phyloP scores from a whole-genome alignment of 2,797 vertebrate species.

The Cuniculus paca region DNA sequence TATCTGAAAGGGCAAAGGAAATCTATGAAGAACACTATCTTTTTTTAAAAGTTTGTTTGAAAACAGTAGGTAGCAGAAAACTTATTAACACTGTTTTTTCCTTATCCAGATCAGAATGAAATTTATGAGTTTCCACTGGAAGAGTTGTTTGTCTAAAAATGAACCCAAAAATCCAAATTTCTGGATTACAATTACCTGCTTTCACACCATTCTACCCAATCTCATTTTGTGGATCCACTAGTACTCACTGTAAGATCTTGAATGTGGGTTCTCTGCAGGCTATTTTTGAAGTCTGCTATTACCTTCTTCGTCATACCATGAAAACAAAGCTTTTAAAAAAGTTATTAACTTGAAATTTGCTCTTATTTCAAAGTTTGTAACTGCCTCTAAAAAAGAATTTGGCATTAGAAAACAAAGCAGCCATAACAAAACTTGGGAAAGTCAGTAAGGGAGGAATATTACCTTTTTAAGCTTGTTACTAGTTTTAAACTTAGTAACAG shows the following conservation, averaged over 20 bases:
- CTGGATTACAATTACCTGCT: background rate
- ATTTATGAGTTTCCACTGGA: background rate
- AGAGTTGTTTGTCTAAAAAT: background rate
- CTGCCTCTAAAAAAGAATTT: background rate
- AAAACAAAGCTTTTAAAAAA: background rate
- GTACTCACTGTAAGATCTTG: background rate
- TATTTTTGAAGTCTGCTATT: background rate
- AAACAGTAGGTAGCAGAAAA: background rate
- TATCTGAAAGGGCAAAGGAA: background rate
- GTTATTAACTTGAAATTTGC: background rate
- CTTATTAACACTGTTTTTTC: background rate
- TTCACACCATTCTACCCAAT: background rate
- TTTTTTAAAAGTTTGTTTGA: background rate
- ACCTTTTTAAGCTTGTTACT: background rate
- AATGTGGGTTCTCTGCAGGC: background rate
- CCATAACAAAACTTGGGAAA: background rate
- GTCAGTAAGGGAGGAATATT: background rate
- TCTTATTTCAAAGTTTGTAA: background rate
- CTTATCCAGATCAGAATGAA: background rate
- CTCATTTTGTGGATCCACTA: background rate
- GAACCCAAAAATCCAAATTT: background rate
- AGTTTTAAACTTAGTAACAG: background rate
- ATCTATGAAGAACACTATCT: background rate
- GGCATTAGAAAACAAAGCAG: background rate
- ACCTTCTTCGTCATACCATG: accelerated